phyloP scores from a whole-genome alignment of 2,888 invertebrate species.

The Sylvicola cinctus region DNA sequence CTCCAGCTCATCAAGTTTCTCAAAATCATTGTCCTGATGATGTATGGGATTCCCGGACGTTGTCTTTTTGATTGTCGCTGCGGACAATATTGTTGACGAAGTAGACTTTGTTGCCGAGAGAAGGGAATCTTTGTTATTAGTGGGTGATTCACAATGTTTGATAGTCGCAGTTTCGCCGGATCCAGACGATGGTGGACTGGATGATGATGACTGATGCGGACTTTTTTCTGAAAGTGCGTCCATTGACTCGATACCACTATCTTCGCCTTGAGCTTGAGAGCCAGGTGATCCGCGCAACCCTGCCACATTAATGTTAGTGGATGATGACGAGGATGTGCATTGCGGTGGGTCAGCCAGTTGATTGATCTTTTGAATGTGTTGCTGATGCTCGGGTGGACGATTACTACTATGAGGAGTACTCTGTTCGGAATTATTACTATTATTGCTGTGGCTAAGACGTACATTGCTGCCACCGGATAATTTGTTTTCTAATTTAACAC shows the following conservation, averaged over 20 bases:
- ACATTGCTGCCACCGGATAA: no score
- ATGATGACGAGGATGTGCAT: conserved; percentile 4
- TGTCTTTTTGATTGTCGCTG: not conserved
- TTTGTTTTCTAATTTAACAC: no score
- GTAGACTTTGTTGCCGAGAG: conserved; percentile 1
- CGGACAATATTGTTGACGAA: not conserved
- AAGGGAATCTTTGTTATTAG: not conserved
- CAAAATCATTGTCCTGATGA: conserved; percentile 22
- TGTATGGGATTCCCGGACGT: not conserved
- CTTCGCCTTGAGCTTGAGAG: conserved; percentile 50
- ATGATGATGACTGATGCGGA: conserved; percentile 69
- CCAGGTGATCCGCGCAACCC: conserved; percentile 25
- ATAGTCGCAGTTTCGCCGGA: no score
- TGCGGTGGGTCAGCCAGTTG: conserved; percentile 3
- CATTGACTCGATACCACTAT: conserved; percentile 85
- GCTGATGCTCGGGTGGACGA: conserved; percentile 1
- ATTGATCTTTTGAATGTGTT: not conserved
- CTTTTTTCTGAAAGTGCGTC: conserved; percentile 83
- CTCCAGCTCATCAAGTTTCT: conserved; percentile 42
- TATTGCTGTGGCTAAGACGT: no score
- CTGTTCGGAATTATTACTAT: no score
- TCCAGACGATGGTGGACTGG: conserved; percentile 11
- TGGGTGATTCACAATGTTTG: not conserved
- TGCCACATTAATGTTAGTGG: conserved; percentile 5
- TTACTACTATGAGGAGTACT: conserved; percentile 1